Base-by-base conservation (phyloP, 2,797 vertebrate genomes). In the Chanos chanos region DNA sequence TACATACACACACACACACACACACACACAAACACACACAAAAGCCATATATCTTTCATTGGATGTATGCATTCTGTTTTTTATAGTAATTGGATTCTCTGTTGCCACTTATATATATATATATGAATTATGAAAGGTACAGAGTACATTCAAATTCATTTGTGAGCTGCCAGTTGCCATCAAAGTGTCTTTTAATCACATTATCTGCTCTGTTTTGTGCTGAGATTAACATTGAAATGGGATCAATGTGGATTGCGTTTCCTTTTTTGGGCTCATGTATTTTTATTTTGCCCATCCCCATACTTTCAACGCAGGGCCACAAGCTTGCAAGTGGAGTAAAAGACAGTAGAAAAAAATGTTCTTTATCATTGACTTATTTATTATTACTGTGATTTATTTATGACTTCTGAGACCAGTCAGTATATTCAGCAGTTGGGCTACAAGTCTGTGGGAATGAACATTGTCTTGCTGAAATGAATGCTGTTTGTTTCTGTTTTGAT, bases 221-320 rank as follows among this genome's bases (percentile, higher is more conserved):
- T 12, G 43, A 72, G 70, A 75, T 74, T 74, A 77, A 70, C 61
- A 52, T 61, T 64, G 52, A 74, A 77, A 74, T 70, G 31, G 63
- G 75, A 74, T 77, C 65, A 77, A 67, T 30, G 34, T 40, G 68
- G 71, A 71, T 71, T 74, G 66, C 60, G 63, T 64, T 73, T 68
- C 66, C 53, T 53, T 73, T 73, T 73, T 66, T 58, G 61, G 64
- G 55, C 43, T n/a, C n/a, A n/a, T 3, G 15, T n/a, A 45, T 50
- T 33, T 66, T 62, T 66, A n/a, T 64, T 61, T 61, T 54, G 22
- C 22, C 21, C 55, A 52, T 64, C 63, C 27, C 28, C 59, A 22
- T 61, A 60, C 49, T 68, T 68, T 72, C 73, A 71, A 33, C 61
- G 70, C 21, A 62, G 27, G 44, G n/a, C 66, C 47, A 61, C 51